Evolutionary conservation across 2,113 vertebrate species (phyloP).

Genomic region (Pterophyllum scalare): DNA sequence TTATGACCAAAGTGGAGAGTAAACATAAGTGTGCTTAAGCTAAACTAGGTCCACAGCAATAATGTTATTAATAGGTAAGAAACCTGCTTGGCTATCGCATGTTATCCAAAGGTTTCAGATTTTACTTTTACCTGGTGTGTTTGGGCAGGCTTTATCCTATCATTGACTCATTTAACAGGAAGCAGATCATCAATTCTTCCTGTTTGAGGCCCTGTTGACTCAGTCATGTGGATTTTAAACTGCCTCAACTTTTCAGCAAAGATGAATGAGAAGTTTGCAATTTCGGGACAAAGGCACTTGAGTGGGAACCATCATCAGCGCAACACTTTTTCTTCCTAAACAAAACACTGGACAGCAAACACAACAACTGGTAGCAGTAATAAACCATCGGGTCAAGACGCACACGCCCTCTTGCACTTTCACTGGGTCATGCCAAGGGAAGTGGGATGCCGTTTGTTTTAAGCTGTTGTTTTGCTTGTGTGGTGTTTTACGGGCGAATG

Average conservation of each 20-base stretch:
- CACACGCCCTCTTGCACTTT: constrained; percentile 52
- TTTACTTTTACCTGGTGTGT: neutral
- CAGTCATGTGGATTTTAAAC: constrained; percentile 1
- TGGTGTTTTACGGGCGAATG: constrained; percentile 53
- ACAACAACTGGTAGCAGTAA: constrained; percentile 45
- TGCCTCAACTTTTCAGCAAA: neutral
- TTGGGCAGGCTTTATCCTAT: neutral
- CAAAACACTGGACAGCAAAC: constrained; percentile 62
- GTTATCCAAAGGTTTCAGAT: neutral
- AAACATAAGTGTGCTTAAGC: neutral
- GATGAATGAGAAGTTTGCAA: constrained; percentile 52
- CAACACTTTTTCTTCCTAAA: constrained; percentile 63
- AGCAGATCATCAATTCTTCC: constrained; percentile 17
- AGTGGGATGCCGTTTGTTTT: constrained; percentile 61
- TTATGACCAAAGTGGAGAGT: neutral
- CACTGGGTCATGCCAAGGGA: constrained; percentile 54
- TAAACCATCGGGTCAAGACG: constrained; percentile 39
- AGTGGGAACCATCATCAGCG: constrained; percentile 29
- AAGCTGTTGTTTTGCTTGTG: constrained; percentile 59
- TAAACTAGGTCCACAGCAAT: accelerated
- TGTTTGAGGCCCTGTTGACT: constrained; percentile 6
- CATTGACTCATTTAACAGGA: constrained; percentile 31
- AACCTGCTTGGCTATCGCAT: neutral
- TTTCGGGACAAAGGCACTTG: constrained; percentile 57
- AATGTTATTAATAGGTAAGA: neutral